Percentiles rank a stretch among this genome's conserved stretches.
phyloP scores from a whole-genome alignment of 2,797 vertebrate species.

The Acanthiza pusilla region DNA sequence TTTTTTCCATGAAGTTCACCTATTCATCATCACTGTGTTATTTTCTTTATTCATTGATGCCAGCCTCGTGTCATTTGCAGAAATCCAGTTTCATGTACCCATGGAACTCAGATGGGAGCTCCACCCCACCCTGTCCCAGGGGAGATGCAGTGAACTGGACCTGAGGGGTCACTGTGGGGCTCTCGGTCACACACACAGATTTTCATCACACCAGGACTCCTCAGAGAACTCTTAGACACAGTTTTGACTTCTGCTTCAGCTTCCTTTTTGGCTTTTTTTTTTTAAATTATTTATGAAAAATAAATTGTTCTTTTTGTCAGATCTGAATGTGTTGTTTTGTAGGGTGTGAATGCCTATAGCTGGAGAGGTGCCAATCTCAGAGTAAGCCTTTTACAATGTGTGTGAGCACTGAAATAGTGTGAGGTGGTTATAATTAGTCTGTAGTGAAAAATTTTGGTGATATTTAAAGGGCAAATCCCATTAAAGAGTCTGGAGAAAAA shows the following conservation, averaged over 20 bases:
- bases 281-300: background rate
- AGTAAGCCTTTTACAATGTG: background rate
- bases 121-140: background rate
- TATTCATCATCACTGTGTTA: background rate
- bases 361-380: background rate
- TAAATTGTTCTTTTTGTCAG: background rate
- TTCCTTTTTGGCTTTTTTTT: background rate
- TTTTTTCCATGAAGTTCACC: background rate
- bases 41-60: background rate
- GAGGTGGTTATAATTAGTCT: background rate
- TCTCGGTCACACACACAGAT: background rate
- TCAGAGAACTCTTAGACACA: background rate
- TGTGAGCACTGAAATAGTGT: background rate
- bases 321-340: background rate
- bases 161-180: background rate
- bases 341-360: background rate
- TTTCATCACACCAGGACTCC: background rate
- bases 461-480: background rate
- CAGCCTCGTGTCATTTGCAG: background rate
- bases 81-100: accelerated
- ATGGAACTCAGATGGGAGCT: accelerated
- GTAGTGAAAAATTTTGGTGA: background rate
- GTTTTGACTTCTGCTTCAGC: background rate
- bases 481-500: background rate
- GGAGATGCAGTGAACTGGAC: background rate